phyloP scores from a whole-genome alignment of 2,797 vertebrate genomes.

The Coregonus suidteri region DNA sequence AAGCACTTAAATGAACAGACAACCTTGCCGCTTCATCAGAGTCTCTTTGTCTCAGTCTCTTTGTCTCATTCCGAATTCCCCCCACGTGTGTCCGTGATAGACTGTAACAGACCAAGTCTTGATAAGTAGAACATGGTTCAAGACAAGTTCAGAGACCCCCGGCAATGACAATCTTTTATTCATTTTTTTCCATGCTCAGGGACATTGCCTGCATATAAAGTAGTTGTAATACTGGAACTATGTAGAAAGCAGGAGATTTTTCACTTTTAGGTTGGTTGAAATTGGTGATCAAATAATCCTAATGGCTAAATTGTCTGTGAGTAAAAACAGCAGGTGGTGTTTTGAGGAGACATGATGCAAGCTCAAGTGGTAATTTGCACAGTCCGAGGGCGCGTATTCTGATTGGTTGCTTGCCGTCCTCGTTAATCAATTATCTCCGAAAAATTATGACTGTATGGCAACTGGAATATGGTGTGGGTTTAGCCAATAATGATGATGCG shows the following conservation, averaged over 20 bases:
- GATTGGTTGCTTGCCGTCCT: too few relatives aligned
- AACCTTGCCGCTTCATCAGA: slow-evolving; percentile 1
- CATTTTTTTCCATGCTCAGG: slow-evolving; percentile 38
- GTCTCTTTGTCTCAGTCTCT: not conserved
- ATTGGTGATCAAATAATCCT: slow-evolving; percentile 29
- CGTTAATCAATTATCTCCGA: too few relatives aligned
- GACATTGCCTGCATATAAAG: slow-evolving; percentile 35
- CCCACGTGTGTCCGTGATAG: slow-evolving; percentile 18
- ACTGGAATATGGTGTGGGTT: too few relatives aligned
- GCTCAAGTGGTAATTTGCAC: too few relatives aligned
- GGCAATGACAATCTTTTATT: slow-evolving; percentile 32
- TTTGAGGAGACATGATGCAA: too few relatives aligned
- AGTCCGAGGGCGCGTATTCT: too few relatives aligned
- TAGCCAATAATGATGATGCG: too few relatives aligned
- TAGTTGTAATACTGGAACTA: slow-evolving; percentile 13
- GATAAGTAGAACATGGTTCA: slow-evolving; percentile 43
- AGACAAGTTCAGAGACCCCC: slow-evolving; percentile 36
- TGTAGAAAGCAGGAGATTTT: slow-evolving; percentile 17
- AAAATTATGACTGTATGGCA: too few relatives aligned
- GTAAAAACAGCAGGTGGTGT: slow-evolving; percentile 25
- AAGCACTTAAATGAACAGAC: slow-evolving; percentile 16
- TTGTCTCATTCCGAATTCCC: slow-evolving; percentile 30
- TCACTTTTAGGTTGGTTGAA: slow-evolving; percentile 32
- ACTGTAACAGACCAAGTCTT: slow-evolving; percentile 21
- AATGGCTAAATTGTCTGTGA: slow-evolving; percentile 25